Base-by-base conservation (phyloP, 2,888 invertebrate genomes). In the Salpingus planirostris region DNA sequence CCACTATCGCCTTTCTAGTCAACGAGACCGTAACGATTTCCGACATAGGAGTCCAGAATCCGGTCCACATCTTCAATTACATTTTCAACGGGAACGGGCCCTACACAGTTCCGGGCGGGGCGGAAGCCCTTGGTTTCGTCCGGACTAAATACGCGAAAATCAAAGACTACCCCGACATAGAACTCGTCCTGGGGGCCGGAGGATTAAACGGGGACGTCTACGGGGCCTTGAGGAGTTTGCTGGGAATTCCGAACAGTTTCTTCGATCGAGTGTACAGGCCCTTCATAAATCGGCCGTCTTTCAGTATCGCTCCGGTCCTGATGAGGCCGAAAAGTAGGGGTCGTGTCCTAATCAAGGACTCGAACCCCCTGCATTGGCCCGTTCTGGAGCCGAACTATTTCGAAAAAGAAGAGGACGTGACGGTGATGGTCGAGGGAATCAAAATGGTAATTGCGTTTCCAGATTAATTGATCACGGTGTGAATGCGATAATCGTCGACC, bases 361-460 rank as follows among this genome's bases (percentile, higher is more conserved):
- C 68, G 0, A 77, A 85, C 65, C 87, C 89, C 0, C 66, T 74
- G 13, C 78, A 82, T 30, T 77, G 80, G 62, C 93, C 93, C 0
- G 64, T 73, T 31, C 77, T 93, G 52, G 71, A 85, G 27, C 78
- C 87, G 0, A 90, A 92, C 64, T 93, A 89, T 62, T 81, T 89
- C 56, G 68, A 76, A 31, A 65, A 80, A 49, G 71, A 73, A 2
- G 71, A 76, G 14, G 92, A 93, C 57, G 52, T 87, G n/a, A 62
- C 68, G 11, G 75, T 78, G 3, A 69, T 89, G 64, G 71, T 84
- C 7, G 80, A 83, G 57, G 88, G 85, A 22, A 71, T 83, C 18
- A 74, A 79, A 54, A 67, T 79, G 69, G 85, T 83, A 58, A 64
- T 22, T 29, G 8, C 2, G 5, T 27, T 15, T 3, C 7, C 2